Percentiles rank a stretch among this genome's conserved stretches.
phyloP scores from a whole-genome alignment of 2,797 vertebrate genomes.

The Cynopterus sphinx region DNA sequence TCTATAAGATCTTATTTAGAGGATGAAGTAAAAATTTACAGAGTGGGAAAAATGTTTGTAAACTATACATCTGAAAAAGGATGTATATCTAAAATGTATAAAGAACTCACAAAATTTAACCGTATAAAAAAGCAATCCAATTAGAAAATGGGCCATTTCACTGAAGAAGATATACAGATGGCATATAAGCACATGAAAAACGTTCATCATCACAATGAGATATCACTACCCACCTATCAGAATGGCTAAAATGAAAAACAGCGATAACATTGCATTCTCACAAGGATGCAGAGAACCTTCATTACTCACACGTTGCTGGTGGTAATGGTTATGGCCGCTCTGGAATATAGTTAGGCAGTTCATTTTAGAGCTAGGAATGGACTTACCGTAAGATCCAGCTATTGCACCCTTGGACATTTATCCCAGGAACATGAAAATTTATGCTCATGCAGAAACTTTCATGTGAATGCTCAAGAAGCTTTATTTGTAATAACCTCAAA shows the following conservation, averaged over 20 bases:
- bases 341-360: neutral
- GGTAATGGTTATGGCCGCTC: neutral
- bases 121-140: neutral
- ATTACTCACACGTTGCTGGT: neutral
- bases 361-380: conserved; percentile 3
- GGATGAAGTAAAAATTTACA: neutral
- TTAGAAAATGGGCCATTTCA: neutral
- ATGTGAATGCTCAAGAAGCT: neutral
- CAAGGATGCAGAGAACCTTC: neutral
- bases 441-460: neutral
- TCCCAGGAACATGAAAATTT: neutral
- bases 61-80: neutral
- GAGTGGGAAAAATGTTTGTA: neutral
- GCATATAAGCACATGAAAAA: neutral
- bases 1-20: neutral
- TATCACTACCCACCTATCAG: neutral
- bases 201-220: neutral
- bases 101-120: neutral
- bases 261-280: neutral
- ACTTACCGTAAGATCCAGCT: neutral
- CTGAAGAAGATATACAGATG: neutral
- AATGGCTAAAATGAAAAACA: neutral
- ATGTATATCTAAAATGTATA: neutral
- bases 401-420: neutral
- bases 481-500: neutral